These are phyloP conservation scores for Choreutis nemorana DNA, from an alignment of 2,888 invertebrate genomes.

Conservation along the genomic window DNA sequence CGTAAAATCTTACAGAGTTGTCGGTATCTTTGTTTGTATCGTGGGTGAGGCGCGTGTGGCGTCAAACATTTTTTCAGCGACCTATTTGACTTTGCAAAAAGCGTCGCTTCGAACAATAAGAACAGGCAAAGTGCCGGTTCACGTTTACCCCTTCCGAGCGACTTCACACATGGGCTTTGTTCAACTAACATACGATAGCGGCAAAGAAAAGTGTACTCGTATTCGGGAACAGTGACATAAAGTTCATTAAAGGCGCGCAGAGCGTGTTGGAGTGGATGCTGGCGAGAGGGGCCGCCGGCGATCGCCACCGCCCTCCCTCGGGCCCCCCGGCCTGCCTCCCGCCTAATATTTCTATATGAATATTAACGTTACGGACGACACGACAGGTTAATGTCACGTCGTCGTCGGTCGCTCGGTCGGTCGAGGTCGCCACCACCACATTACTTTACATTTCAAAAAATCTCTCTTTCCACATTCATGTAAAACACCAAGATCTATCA, in stretches of 20 bases:
- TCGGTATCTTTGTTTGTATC: too few species aligned
- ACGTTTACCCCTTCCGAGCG: constrained; percentile 45
- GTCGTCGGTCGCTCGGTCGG: neutral
- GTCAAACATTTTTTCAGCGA: constrained; percentile 19
- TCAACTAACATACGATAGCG: constrained; percentile 48
- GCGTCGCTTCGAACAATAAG: constrained; percentile 37
- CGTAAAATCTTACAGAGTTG: too few species aligned
- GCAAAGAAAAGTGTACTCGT: constrained; percentile 62
- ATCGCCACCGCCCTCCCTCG: constrained; percentile 19
- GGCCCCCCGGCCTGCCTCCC: constrained; percentile 14
- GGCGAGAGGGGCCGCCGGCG: constrained; percentile 29
- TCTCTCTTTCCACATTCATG: constrained; percentile 1
- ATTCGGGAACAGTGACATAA: constrained; percentile 57
- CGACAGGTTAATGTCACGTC: constrained; percentile 16
- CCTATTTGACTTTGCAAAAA: constrained; percentile 38
- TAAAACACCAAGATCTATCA: constrained; percentile 1
- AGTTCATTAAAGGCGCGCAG: constrained; percentile 61
- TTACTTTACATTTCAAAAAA: neutral
- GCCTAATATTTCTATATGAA: constrained; percentile 50
- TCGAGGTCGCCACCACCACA: neutral
- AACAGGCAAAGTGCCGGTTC: constrained; percentile 34
- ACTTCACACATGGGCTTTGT: constrained; percentile 53
- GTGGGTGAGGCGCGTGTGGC: constrained; percentile 8
- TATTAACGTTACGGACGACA: constrained; percentile 29
- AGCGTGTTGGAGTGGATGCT: constrained; percentile 57